These are phyloP conservation scores for Onthophagus sagittarius DNA, from an alignment of 2,888 invertebrate genomes.

Conservation along the genomic window DNA sequence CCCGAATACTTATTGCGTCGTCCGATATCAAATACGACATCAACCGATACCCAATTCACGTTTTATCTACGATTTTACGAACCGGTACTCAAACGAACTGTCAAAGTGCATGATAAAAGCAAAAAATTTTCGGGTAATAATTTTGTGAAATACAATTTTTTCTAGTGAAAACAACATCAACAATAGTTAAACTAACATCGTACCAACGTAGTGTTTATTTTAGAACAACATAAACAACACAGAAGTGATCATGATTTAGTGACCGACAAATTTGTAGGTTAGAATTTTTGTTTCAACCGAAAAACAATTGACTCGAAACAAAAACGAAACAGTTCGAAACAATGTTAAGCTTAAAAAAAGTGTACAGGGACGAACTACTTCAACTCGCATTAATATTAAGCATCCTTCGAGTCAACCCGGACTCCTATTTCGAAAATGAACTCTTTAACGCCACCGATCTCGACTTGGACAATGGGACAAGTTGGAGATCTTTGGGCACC, in stretches of 20 bases:
- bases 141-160: no score
- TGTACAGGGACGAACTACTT: constrained; percentile 76
- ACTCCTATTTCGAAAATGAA: constrained; percentile 61
- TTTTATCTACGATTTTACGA: neutral
- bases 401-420: constrained; percentile 72
- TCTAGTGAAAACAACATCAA: no score
- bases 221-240: neutral
- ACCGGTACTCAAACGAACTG: constrained; percentile 19
- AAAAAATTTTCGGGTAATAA: no score
- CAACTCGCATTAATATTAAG: constrained; percentile 78
- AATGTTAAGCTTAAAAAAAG: constrained; percentile 80
- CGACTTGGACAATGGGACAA: constrained; percentile 65
- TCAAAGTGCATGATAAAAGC: constrained; percentile 22
- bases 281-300: constrained; percentile 15
- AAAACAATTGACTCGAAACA: neutral
- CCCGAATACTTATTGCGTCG: neutral
- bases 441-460: constrained; percentile 49
- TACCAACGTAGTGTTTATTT: neutral
- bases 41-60: neutral
- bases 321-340: neutral
- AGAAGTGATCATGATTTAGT: neutral
- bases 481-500: constrained; percentile 60
- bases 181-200: no score
- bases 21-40: neutral
- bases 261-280: constrained; percentile 19